A percentile compares a stretch with the other conserved stretches of the same genome.
These are phyloP conservation scores for Crossoptilon crossoptilon DNA, from an alignment of 2,797 vertebrate genomes.

Conservation along the genomic window DNA sequence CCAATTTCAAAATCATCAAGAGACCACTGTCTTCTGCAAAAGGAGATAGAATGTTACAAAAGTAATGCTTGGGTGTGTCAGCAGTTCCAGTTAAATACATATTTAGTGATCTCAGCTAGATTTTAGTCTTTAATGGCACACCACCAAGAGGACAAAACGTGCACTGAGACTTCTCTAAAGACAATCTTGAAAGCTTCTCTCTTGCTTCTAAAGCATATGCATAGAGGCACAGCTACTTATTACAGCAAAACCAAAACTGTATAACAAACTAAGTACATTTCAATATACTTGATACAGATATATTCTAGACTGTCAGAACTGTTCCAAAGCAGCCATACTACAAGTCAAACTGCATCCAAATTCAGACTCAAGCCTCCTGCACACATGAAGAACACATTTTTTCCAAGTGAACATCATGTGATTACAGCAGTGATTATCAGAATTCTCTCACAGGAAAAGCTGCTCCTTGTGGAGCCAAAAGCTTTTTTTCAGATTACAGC, in stretches of 20 bases:
- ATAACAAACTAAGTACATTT: background rate
- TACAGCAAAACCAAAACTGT: background rate
- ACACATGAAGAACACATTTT: background rate
- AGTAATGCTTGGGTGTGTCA: background rate
- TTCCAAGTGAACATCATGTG: background rate
- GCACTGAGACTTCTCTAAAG: background rate
- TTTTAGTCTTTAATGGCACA: background rate
- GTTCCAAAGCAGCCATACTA: background rate
- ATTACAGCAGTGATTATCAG: background rate
- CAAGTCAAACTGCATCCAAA: background rate
- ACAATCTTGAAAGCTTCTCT: background rate
- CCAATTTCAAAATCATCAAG: conserved; percentile 98
- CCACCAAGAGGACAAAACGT: background rate
- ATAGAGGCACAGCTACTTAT: background rate
- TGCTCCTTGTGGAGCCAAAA: background rate
- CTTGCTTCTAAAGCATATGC: background rate
- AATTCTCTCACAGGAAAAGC: background rate
- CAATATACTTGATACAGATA: background rate
- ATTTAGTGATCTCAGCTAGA: background rate
- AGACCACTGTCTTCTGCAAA: conserved; percentile 88
- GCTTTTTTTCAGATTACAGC: background rate
- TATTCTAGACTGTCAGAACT: background rate
- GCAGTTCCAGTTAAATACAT: background rate
- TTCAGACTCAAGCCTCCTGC: background rate
- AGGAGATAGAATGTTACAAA: background rate